Conservation (phyloP, 2,113 vertebrate genomes). For the Globicephala melas region DNA sequence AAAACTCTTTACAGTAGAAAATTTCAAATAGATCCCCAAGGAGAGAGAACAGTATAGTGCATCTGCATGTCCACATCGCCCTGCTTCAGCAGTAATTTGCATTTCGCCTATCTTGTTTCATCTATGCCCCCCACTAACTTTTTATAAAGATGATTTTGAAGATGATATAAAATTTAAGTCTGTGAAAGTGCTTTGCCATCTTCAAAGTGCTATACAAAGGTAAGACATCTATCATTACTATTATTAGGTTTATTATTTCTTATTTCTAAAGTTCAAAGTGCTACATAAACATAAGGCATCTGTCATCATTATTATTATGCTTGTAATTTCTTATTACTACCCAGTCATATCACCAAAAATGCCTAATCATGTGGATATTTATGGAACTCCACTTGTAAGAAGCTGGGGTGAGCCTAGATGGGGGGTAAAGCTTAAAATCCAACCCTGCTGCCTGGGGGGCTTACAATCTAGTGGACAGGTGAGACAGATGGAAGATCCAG, state of each 20-base stretch:
- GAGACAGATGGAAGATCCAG: not conserved
- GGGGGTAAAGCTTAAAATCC: not conserved
- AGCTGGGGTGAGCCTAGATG: not conserved
- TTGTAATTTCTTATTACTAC: not conserved
- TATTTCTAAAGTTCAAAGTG: slow-evolving; percentile 50
- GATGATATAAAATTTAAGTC: slow-evolving; percentile 52
- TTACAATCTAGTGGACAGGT: not conserved
- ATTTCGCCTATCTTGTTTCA: not conserved
- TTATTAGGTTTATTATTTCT: slow-evolving; percentile 29
- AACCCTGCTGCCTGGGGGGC: not conserved
- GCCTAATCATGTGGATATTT: not conserved
- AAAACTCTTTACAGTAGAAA: not conserved
- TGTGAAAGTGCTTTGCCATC: not conserved
- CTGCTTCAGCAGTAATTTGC: not conserved
- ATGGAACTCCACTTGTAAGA: not conserved
- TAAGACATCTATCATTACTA: not conserved
- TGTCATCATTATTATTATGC: not conserved
- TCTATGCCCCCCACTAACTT: not conserved
- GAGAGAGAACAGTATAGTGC: not conserved
- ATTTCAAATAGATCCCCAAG: not conserved
- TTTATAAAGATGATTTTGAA: slow-evolving; percentile 28
- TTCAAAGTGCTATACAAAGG: slow-evolving; percentile 38
- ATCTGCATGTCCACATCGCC: fast-evolving
- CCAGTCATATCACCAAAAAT: not conserved
- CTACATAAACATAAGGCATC: not conserved